phyloP scores from a whole-genome alignment of 2,797 vertebrate species.

The Thamnophis elegans region DNA sequence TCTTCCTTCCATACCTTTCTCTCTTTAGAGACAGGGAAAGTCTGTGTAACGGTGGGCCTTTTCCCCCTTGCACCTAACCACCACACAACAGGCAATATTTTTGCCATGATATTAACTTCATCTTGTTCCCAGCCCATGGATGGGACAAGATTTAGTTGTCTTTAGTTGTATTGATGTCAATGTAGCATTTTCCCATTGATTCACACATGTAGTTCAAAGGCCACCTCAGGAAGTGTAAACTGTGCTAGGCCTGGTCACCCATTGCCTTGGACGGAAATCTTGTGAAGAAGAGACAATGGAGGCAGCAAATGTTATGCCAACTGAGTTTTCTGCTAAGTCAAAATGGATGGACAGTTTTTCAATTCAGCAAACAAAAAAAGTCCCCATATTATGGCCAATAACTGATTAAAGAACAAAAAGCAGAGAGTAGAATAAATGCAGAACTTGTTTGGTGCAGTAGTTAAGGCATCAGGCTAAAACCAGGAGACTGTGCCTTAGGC shows the following conservation, averaged over 20 bases:
- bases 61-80: neutral
- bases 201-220: neutral
- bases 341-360: neutral
- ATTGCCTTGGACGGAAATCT: neutral
- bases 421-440: neutral
- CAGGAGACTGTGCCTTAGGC: neutral
- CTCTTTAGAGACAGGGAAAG: neutral
- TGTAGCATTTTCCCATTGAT: neutral
- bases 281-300: neutral
- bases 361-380: neutral
- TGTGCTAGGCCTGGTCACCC: neutral
- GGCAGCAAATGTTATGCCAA: neutral
- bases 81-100: neutral
- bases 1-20: neutral
- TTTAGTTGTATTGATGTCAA: neutral
- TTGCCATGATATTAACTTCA: neutral
- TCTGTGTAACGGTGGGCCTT: neutral
- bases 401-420: neutral
- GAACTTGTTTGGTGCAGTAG: neutral
- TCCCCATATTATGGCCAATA: neutral
- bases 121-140: neutral
- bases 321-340: neutral
- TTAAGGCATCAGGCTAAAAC: neutral
- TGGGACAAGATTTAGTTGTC: neutral
- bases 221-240: neutral